Evolutionary conservation across 2,888 invertebrate genomes (phyloP), one percentile per base, ranked within the genome.

Genomic region (Suillia variegata): DNA sequence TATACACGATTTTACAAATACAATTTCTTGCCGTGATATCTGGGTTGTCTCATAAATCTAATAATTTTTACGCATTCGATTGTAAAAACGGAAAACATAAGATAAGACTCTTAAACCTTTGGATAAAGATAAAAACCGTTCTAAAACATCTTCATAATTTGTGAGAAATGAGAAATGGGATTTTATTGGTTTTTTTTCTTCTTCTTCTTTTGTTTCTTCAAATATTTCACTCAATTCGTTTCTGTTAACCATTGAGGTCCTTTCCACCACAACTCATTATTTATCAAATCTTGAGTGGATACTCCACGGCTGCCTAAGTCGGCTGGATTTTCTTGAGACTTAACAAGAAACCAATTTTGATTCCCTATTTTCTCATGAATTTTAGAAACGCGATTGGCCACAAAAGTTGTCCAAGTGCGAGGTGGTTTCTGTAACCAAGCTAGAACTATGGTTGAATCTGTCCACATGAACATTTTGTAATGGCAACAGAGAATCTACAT

Each of bases 261-360:
- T 15, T 54, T 18, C 60, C 61, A 63, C 54, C 63, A 58, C 12
- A 54, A 24, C 2, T 54, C 18, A 24, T 50, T 55, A 13, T 26
- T 20, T 5, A 53, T 6, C 20, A 59, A 34, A 18, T 60, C 60
- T 15, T 51, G 17, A 17, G 58, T 26, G 49, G 22, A 26, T 21
- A 58, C 34, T 8, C 62, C 57, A 31, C 62, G 54, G n/a, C 45
- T 50, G 17, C 42, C 52, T 2, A 56, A 13, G 22, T 64, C 61
- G 2, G 58, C 61, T 1, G n/a, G n/a, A n/a, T n/a, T n/a, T n/a
- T n/a, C n/a, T n/a, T 47, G 21, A 13, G 59, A 57, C 1, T 49
- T n/a, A 2, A 62, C 61, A 38, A 62, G 59, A 12, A 34, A 55
- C 61, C 62, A 61, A 18, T 51, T 13, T 10, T 34, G 4, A 20